Base-by-base conservation (phyloP, 2,113 vertebrate species). In the Micromys minutus region DNA sequence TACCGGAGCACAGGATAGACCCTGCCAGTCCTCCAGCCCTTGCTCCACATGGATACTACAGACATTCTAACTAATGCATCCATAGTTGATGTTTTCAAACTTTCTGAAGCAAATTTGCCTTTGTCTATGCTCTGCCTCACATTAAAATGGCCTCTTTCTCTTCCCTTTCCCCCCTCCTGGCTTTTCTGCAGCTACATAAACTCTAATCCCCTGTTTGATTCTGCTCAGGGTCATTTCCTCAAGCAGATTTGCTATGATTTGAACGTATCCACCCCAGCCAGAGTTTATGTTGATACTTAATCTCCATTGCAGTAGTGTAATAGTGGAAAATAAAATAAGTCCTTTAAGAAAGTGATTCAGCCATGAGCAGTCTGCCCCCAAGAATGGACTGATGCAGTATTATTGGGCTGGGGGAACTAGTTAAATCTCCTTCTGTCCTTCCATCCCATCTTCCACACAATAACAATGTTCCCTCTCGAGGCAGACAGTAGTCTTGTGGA, bases 171-270 rank as follows among this genome's bases (percentile, higher is more conserved):
- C 36, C 15, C 74, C 29, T n/a, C 21, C 16, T 50, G 7, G 57
- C 36, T 36, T 50, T 97, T 94, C 65, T 79, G 93, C 5, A 94
- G 22, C 17, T 42, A 63, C n/a, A 17, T 65, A 47, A 57, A 83
- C 75, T 89, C 61, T 67, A 84, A 75, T 77, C n/a, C 76, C 13
- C 11, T n/a, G 91, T 86, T 31, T 87, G 16, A 74, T 34, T 85
- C 63, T 65, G 47, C 61, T 89, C 61, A 57, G 55, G 42, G 72
- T 74, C 69, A 75, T 65, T 88, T 91, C 77, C 89, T 91, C 91
- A 91, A 36, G 90, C 61, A 74, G 81, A 67, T 17, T 39, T 26
- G 26, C 52, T 77, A 26, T 59, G 63, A 71, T 85, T 36, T 71
- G 50, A 89, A 57, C 36, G 9, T 10, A n/a, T 24, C 57, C 13